Evolutionary conservation across 2,888 invertebrate species (phyloP), one percentile per base, ranked within the genome.

Genomic region (Rosalia funebris): DNA sequence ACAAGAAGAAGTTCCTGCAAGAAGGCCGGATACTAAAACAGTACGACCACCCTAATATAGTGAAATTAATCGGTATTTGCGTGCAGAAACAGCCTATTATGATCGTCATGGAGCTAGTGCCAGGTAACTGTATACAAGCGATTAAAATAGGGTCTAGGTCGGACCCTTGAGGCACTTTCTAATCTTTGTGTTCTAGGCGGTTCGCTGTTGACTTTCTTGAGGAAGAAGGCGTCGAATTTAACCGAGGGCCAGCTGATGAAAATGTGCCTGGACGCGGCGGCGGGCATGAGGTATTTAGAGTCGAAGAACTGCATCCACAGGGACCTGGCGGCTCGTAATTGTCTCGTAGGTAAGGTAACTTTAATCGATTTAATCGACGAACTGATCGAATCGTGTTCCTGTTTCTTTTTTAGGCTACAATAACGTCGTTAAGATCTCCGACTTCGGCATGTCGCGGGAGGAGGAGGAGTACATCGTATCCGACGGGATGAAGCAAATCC

Each of bases 41-140:
- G 80, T 98, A 98, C 80, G 93, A 96, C 80, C 98, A 98, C 82
- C 95, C 95, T 0, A 98, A 98, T 82, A 95, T 98, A 67, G 98
- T 98, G 32, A 89, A 94, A 77, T 88, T 98, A 34, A 96, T 97
- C 71, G 98, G 98, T 19, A 97, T 98, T 72, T 98, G 97, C 73
- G 97, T 97, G 65, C 97, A 97, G 82, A 95, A 96, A 77, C 96
- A 97, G 75, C 98, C 98, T 0, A 96, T 98, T 58, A 97, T 98
- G 96, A 97, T 98, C 75, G 96, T 98, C 25, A 98, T 98, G 98
- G 98, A 98, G 83, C 86, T 96, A 63, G 97, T 97, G 42, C 89
- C 92, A 70, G 92, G 92, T 91, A 79, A 77, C 75, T 59, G 34
- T 25, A 9, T 16, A 17, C 36, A 46, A 31, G 16, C 9, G n/a